Evolutionary conservation across 1,140 invertebrate genomes (phyloP).

Genomic region (Rhagoletis zephyria): DNA sequence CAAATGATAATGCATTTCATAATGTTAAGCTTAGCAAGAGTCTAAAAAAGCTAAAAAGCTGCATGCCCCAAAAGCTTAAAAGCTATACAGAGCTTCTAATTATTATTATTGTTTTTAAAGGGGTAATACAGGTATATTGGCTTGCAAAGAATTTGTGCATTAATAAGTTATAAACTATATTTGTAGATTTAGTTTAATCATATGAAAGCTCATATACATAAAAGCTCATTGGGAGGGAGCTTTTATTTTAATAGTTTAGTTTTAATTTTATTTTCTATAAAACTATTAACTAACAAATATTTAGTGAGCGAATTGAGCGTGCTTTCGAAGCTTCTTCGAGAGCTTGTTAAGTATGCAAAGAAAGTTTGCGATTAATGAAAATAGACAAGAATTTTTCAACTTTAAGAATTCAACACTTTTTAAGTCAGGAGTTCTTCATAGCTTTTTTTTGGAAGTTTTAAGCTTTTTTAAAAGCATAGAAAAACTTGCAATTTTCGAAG

Average conservation of each 20-base stretch:
- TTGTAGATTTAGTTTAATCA: conserved; percentile 28
- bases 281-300: not conserved
- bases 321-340: not conserved
- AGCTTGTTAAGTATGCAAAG: not conserved
- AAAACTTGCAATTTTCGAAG: too few species aligned
- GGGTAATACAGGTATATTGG: not conserved
- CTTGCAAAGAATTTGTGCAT: conserved; percentile 23
- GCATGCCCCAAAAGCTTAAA: not conserved
- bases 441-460: too few species aligned
- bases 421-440: too few species aligned
- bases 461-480: too few species aligned
- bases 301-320: not conserved
- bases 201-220: conserved; percentile 2
- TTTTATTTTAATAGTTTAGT: conserved; percentile 32
- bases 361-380: too few species aligned
- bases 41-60: conserved; percentile 5
- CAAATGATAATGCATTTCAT: conserved; percentile 35
- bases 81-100: not conserved
- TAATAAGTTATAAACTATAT: conserved; percentile 22
- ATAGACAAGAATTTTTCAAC: too few species aligned
- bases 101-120: not conserved
- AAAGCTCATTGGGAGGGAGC: conserved; percentile 52
- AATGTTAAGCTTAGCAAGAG: conserved; percentile 42
- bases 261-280: not conserved
- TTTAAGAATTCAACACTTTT: too few species aligned